Conservation (phyloP, 2,888 invertebrate genomes). For the Rhodophaea formosa region DNA sequence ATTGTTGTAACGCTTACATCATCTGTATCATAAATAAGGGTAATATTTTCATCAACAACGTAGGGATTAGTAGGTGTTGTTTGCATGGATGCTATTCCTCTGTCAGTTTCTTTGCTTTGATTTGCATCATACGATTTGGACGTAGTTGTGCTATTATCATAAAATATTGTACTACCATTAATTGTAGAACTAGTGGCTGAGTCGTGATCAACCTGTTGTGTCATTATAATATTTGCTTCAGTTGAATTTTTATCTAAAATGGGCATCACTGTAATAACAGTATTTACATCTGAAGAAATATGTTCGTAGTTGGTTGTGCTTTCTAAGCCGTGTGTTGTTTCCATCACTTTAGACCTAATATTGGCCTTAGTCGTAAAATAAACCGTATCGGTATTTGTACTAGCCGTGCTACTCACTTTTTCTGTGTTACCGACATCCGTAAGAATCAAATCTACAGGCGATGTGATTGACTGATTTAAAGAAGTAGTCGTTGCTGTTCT, state of each 20-base stretch:
- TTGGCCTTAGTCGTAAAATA: background rate
- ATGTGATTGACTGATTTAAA: background rate
- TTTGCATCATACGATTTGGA: background rate
- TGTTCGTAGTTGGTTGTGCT: background rate
- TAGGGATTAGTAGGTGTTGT: background rate
- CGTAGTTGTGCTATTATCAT: background rate
- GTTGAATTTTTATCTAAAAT: background rate
- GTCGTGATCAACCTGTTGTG: background rate
- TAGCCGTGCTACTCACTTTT: background rate
- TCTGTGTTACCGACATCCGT: background rate
- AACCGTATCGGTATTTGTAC: background rate
- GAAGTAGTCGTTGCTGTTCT: background rate
- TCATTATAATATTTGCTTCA: background rate
- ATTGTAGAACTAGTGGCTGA: background rate
- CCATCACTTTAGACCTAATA: background rate
- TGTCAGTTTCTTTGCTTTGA: background rate
- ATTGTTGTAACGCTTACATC: background rate
- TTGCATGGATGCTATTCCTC: background rate
- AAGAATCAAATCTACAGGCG: background rate
- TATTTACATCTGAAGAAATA: background rate
- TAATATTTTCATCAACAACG: background rate
- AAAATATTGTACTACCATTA: background rate
- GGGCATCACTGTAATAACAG: background rate
- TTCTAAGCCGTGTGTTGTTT: background rate
- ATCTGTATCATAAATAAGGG: background rate